Conservation (phyloP, 2,888 invertebrate species). For the Drosophila austrosaltans region DNA sequence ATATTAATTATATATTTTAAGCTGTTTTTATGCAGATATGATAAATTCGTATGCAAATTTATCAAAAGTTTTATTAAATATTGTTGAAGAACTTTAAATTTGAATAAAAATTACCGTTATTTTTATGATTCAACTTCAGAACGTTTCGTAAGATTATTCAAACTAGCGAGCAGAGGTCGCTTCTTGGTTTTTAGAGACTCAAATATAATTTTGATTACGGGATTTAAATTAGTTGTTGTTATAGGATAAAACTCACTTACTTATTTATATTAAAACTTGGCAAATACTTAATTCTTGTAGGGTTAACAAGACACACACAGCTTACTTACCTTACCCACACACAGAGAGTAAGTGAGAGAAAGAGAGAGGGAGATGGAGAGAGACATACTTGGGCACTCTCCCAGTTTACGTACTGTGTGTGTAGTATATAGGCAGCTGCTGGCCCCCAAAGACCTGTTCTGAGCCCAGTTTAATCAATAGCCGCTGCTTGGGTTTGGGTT, state of each 20-base stretch:
- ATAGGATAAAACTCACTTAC: not conserved
- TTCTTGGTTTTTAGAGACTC: too few species aligned
- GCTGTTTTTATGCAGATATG: too few species aligned
- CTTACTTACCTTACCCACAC: constrained; percentile 22
- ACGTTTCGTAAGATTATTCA: too few species aligned
- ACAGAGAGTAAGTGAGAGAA: constrained; percentile 16
- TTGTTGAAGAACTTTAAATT: too few species aligned
- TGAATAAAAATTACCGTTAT: too few species aligned
- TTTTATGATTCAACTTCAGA: too few species aligned
- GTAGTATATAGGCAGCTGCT: constrained; percentile 37
- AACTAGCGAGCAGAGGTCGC: too few species aligned
- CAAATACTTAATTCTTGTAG: constrained; percentile 43
- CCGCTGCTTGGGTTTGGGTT: constrained; percentile 31
- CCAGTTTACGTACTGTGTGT: constrained; percentile 23
- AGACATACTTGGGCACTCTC: constrained; percentile 38
- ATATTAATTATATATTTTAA: too few species aligned
- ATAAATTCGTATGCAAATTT: too few species aligned
- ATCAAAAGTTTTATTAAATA: too few species aligned
- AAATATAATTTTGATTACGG: not conserved
- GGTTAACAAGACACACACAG: constrained; percentile 44
- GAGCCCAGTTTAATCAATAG: constrained; percentile 74
- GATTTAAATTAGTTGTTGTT: not conserved
- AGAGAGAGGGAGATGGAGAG: constrained; percentile 15
- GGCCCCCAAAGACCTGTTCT: constrained; percentile 71
- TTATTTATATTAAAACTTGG: not conserved